Percentiles rank a stretch among this genome's conserved stretches.
These are phyloP conservation scores for Caradrina kadenii DNA, from an alignment of 2,888 invertebrate species.

Conservation along the genomic window DNA sequence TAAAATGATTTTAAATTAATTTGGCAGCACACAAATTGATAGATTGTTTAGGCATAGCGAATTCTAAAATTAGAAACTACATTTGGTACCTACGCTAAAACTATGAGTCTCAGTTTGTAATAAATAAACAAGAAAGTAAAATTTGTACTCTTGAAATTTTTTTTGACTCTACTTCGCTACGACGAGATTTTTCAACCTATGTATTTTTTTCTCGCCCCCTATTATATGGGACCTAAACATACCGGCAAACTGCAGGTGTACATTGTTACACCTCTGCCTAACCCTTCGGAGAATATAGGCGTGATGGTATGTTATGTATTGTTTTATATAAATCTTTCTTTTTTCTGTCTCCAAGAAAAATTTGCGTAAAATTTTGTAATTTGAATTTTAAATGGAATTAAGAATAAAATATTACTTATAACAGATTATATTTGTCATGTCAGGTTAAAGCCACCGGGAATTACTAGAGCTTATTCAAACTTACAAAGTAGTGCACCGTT, in stretches of 20 bases:
- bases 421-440: not conserved
- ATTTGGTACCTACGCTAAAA: constrained; percentile 16
- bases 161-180: not conserved
- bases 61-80: constrained; percentile 39
- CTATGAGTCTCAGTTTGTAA: not conserved
- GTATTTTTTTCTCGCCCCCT: too few species aligned
- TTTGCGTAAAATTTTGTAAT: constrained; percentile 1
- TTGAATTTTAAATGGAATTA: constrained; percentile 23
- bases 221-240: too few species aligned
- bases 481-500: not conserved
- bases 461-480: not conserved
- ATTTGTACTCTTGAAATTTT: too few species aligned
- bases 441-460: not conserved
- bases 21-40: constrained; percentile 34
- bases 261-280: too few species aligned
- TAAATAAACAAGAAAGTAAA: constrained; percentile 18
- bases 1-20: constrained; percentile 36
- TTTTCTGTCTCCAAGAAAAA: not conserved
- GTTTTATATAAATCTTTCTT: not conserved
- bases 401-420: not conserved
- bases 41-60: constrained; percentile 43
- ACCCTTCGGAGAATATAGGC: too few species aligned
- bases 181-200: not conserved
- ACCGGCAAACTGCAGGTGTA: too few species aligned
- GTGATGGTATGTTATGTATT: too few species aligned